Base-by-base conservation (phyloP, 1,140 invertebrate species). In the Leptinotarsa lineolata region DNA sequence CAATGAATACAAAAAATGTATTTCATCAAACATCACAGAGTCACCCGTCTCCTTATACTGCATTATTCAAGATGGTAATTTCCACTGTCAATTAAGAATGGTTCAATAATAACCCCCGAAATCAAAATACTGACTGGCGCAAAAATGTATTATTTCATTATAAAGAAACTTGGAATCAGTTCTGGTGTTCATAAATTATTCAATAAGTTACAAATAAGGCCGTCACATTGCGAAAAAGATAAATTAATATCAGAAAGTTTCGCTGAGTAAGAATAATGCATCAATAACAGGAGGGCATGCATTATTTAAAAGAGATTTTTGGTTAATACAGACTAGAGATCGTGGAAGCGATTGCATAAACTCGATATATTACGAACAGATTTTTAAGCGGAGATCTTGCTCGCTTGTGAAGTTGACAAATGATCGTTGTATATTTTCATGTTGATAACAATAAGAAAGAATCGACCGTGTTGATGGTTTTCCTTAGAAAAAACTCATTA, bases 91-190 rank as follows among this genome's bases (percentile, higher is more conserved):
- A 66, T 66, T 66, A 44, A 66, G 30, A 66, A 66, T 46, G 48
- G 15, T 54, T 54, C 48, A 54, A 54, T 54, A 54, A 54, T 18
- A 15, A 54, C 48, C 48, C 48, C 48, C 5, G 15, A 54, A 54
- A 54, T 54, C 48, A 54, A 54, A 66, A 18, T 4, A 66, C 30
- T 13, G 22, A 22, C 39, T 66, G 64, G 39, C 39, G 64, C 12
- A 44, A 16, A 66, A 66, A 44, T 66, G 22, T 66, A 39, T 66
- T 66, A 66, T 66, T 66, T 66, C 64, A 66, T 66, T 66, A 66
- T n/a, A 66, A 66, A 66, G 39, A 30, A 66, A 66, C 44, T 66
- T 66, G 39, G 64, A 66, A 39, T 66, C 64, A 66, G 64, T 66
- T 66, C 22, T 39, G 18, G 64, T n/a, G 30, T 44, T 66, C 64